Base-by-base conservation (phyloP, 1,140 invertebrate species). In the Achatina immaculata region DNA sequence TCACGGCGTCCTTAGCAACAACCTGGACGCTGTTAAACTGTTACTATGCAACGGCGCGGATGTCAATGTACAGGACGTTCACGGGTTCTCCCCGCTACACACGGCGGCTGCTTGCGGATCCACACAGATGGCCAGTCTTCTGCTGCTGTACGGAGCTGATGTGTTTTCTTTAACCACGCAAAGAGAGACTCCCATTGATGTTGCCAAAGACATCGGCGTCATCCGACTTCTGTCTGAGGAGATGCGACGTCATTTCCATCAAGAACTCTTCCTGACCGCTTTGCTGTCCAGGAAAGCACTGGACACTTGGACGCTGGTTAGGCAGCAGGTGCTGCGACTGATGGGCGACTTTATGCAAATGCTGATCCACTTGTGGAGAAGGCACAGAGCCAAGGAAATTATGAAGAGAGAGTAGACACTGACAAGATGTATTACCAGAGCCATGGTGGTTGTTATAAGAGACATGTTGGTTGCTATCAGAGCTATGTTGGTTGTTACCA, bases 31-130 rank as follows among this genome's bases (percentile, higher is more conserved):
- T 95, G 98, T 99, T 69, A 96, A 98, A 92, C 99, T 99, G 93
- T 93, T 99, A 81, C 95, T 99, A 74, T 94, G 95, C 85, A 94
- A 97, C 90, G 96, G 96, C 68, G 97, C 98, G 7, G 96, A 99
- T 91, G 95, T 99, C 34, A 98, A 99, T 92, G 94, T 95, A 68
- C 95, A 97, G 84, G 98, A 99, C 92, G 98, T 99, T 89, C 98
- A 99, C 93, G 98, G 98, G 58, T 99, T 98, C 97, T 99, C 98
- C 43, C 97, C 98, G 11, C 92, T 99, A n/a, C 98, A 99, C 91
- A 98, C 98, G 66, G 98, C 98, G 34, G 96, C 98, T 42, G 98
- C 97, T 81, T 99, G 98, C 91, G 98, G 97, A 85, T 97, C 95
- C 91, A 90, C 95, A 82, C 94, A 93, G 62, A 95, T 96, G 84